These are phyloP conservation scores for Bubo bubo DNA, from an alignment of 2,113 vertebrate genomes.

Conservation along the genomic window DNA sequence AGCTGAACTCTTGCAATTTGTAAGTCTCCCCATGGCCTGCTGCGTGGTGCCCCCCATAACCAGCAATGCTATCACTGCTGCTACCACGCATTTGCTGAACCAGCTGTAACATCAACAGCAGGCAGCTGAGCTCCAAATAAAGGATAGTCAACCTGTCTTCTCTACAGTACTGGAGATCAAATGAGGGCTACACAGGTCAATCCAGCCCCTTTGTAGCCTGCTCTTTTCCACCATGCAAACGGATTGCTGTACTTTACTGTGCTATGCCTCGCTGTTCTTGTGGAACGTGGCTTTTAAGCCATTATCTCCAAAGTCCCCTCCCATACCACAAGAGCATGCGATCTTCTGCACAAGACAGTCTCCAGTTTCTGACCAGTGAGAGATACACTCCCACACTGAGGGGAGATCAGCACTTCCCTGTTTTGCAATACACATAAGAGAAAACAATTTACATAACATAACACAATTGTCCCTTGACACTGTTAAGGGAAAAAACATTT, in stretches of 20 bases:
- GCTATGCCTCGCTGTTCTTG: not conserved
- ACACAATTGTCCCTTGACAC: not conserved
- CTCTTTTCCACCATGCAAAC: not conserved
- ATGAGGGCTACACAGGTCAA: not conserved
- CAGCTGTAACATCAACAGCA: not conserved
- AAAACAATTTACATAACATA: not conserved
- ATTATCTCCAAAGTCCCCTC: not conserved
- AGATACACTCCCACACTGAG: not conserved
- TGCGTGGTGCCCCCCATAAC: not conserved
- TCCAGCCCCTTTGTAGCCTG: not conserved
- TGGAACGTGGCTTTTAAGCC: not conserved
- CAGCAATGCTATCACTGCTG: not conserved
- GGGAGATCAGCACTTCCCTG: not conserved
- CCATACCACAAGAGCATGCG: accelerated
- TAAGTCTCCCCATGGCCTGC: not conserved
- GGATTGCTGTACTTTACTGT: not conserved
- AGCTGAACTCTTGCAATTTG: not conserved
- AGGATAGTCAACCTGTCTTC: not conserved
- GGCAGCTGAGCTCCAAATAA: not conserved
- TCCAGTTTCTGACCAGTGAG: not conserved
- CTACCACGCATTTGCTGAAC: not conserved
- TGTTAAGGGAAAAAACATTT: not conserved
- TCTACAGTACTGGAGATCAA: not conserved
- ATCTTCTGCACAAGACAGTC: not conserved
- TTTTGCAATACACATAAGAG: not conserved